These are phyloP conservation scores for Ovis aries DNA, from an alignment of 2,113 vertebrate species.

Conservation along the genomic window ARS-UI_Ramb_v3.0 NC_056060.1:6589001-6589500, in stretches of 20 bases:
- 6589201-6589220: not conserved
- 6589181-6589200: not conserved
- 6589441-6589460: not conserved
- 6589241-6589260: not conserved
- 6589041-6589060: slow-evolving; percentile 73
- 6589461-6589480: not conserved
- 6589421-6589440: not conserved
- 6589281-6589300: not conserved
- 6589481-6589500: not conserved
- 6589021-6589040: slow-evolving; percentile 80
- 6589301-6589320: not conserved
- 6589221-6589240: slow-evolving; percentile 10
- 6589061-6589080: slow-evolving; percentile 82
- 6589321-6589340: not conserved
- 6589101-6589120: slow-evolving; percentile 38
- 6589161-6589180: not conserved
- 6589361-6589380: not conserved
- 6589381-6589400: not conserved
- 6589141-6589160: slow-evolving; percentile 39
- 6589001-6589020: slow-evolving; percentile 74
- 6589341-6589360: not conserved
- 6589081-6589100: slow-evolving; percentile 85
- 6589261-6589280: not conserved
- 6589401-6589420: not conserved
- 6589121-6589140: not conserved